phyloP scores from a whole-genome alignment of 1,140 invertebrate genomes.

The Sycobia sp. region DNA sequence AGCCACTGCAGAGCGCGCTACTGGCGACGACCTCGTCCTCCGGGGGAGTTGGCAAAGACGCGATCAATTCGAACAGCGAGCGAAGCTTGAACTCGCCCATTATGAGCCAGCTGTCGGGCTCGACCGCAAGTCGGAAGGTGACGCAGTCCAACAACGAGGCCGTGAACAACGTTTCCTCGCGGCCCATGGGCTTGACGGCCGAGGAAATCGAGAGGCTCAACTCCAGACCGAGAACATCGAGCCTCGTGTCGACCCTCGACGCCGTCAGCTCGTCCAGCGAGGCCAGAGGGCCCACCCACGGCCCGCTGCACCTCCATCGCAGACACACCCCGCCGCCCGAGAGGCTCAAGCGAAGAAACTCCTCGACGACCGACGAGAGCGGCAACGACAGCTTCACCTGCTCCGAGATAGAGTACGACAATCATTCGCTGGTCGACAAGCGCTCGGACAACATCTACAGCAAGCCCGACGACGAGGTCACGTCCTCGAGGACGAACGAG shows the following conservation, averaged over 20 bases:
- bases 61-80: slow-evolving; percentile 85
- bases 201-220: slow-evolving; percentile 93
- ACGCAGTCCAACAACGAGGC: slow-evolving; percentile 59
- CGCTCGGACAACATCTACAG: slow-evolving; percentile 68
- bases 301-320: slow-evolving; percentile 67
- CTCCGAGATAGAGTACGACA: slow-evolving; percentile 97
- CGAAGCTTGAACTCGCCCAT: slow-evolving; percentile 87
- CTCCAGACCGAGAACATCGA: slow-evolving; percentile 81
- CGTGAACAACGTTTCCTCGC: slow-evolving; percentile 63
- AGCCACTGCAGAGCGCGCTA: slow-evolving; percentile 85
- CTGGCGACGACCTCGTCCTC: slow-evolving; percentile 86
- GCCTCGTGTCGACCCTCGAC: slow-evolving; percentile 89
- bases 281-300: slow-evolving; percentile 68
- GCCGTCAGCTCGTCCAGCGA: slow-evolving; percentile 92
- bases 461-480: slow-evolving; percentile 65
- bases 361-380: slow-evolving; percentile 90
- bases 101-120: slow-evolving; percentile 85
- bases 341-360: slow-evolving; percentile 69
- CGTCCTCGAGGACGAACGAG: slow-evolving; percentile 61
- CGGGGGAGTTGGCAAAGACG: slow-evolving; percentile 81
- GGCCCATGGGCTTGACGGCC: slow-evolving; percentile 83
- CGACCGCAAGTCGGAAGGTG: slow-evolving; percentile 73
- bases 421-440: slow-evolving; percentile 82
- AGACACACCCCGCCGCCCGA: slow-evolving; percentile 72
- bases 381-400: slow-evolving; percentile 97